Percentiles rank a stretch among this genome's conserved stretches.
These are phyloP conservation scores for Semicossyphus pulcher DNA, from an alignment of 2,113 vertebrate genomes.

Conservation along the genomic window DNA sequence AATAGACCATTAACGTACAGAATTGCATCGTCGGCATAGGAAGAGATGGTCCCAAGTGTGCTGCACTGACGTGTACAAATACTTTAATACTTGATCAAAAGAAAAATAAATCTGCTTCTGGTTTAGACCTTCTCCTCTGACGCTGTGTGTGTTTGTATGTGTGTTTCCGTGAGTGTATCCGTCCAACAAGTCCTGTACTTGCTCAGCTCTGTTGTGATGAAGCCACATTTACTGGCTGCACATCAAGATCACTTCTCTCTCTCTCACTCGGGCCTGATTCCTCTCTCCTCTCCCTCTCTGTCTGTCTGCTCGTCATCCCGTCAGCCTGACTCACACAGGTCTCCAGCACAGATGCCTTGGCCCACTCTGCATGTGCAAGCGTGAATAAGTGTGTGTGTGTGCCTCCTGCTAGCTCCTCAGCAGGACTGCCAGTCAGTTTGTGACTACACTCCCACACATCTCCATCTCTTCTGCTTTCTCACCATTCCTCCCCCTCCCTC, in stretches of 20 bases:
- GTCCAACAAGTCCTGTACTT: constrained; percentile 50
- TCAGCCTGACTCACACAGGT: constrained; percentile 70
- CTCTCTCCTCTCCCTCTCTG: constrained; percentile 36
- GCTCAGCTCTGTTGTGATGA: constrained; percentile 28
- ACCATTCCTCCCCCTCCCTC: constrained; percentile 20
- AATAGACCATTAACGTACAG: constrained; percentile 7
- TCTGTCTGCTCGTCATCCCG: constrained; percentile 54
- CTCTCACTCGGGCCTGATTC: constrained; percentile 42
- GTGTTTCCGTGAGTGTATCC: constrained; percentile 6
- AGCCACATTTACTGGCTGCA: constrained; percentile 69
- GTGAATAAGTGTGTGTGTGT: constrained; percentile 27
- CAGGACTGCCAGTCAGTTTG: constrained; percentile 72
- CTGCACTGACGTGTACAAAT: not conserved
- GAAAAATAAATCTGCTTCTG: not conserved
- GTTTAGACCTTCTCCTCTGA: constrained; percentile 11
- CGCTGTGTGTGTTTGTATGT: not conserved
- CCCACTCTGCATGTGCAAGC: constrained; percentile 51
- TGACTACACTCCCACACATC: constrained; percentile 66
- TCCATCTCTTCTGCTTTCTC: constrained; percentile 58
- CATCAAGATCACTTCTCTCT: constrained; percentile 71
- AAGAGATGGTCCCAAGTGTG: not conserved
- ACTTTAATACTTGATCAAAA: no score
- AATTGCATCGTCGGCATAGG: not conserved
- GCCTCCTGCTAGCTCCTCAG: constrained; percentile 68
- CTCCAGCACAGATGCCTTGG: constrained; percentile 72